Evolutionary conservation across 2,797 vertebrate species (phyloP), one percentile per base, ranked within the genome.

Genomic region (Phataginus tetradactyla): DNA sequence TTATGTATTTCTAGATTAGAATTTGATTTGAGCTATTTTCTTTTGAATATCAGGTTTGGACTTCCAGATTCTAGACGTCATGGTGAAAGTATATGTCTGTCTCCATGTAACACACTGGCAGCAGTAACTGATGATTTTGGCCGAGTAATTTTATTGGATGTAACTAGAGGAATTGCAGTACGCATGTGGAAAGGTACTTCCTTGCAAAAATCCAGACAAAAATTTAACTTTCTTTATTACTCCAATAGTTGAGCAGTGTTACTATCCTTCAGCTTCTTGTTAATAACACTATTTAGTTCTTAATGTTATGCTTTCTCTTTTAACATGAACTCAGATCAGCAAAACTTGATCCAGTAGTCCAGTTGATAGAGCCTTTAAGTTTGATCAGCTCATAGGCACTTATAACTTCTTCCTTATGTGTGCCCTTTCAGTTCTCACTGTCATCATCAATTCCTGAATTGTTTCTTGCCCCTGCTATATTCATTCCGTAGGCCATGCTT

Each of bases 41-140:
- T 97, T 32, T 87, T 97, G 92, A 51, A 39, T 86, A 20, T 17
- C 91, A 99, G 99, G 96, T 99, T 99, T 97, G 99, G 99, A 68
- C 99, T 99, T 96, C 99, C 99, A 1, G 99, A 99, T 98, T 99
- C 99, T 21, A 99, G 99, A 75, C 99, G 99, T 7, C 99, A 99
- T 0, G 99, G 99, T 8, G 99, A 99, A 96, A 99, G 99, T 64
- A 99, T 99, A 93, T 99, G 99, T 94, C 98, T 99, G 79, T 99
- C 99, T 51, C 99, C 99, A 0, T 99, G 99, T 98, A 99, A 99
- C 98, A 99, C 99, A 0, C 97, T 99, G 96, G 99, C 99, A 14
- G 99, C 99, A 32, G 99, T 99, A 86, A 99, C 99, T 0, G 99
- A 99, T 93, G 99, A 99, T 97, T 99, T 99, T 97, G 99, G 99